Evolutionary conservation across 2,888 invertebrate species (phyloP), one percentile per base, ranked within the genome.

Genomic region (Acanthosepion pharaonis): DNA sequence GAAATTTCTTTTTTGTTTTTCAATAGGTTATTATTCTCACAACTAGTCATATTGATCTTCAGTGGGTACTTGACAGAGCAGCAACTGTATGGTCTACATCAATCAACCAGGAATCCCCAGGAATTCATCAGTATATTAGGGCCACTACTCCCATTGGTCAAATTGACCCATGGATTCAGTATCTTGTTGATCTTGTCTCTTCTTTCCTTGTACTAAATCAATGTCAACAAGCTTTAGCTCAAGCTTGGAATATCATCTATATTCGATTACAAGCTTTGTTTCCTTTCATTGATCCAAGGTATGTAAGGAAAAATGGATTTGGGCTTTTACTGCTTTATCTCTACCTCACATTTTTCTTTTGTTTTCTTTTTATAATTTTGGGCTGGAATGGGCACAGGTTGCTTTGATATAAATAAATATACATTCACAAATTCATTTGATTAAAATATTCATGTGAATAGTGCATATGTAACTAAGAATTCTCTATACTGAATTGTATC

Each of bases 191-290:
- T 11, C 98, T 99, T 96, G 97, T 99, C 96, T 93, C 93, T 9
- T 93, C 93, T n/a, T 93, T 49, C 23, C n/a, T n/a, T 92, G 98
- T 95, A 98, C 99, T 94, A 98, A 99, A 49, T 98, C 98, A n/a
- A 98, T 98, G 78, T 97, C 98, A 99, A 0, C 98, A 98, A 53
- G 99, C 99, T 3, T 98, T 99, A 0, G 98, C 98, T 93, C 99
- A 99, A 97, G 99, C 99, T 5, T 99, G 99, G 99, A 99, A 99
- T 0, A 98, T 99, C 95, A 98, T 99, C 53, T 99, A 99, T 98
- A 98, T 98, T 0, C 98, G 99, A 96, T 98, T 99, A 94, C 99
- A 99, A 96, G 98, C 99, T 0, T 98, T 99, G 5, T 99, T 98
- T 97, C 98, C 98, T 91, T 99, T 99, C 95, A 98, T 99, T 42